Base-by-base conservation (phyloP, 1,140 invertebrate genomes). In the Aphidius gifuensis region DNA sequence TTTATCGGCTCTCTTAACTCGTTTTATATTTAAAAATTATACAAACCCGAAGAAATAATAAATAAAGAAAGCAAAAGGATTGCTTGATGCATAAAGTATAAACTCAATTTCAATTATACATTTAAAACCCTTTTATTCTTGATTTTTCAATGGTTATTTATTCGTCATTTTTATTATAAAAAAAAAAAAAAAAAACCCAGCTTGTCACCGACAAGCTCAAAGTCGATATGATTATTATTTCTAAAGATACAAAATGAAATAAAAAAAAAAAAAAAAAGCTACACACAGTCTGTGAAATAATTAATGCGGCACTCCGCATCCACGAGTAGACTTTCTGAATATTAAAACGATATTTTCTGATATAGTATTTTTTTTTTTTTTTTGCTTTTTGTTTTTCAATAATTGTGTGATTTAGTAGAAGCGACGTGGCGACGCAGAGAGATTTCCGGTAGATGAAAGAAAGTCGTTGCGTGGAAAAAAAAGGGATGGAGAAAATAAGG, bases 381-480 rank as follows among this genome's bases (percentile, higher is more conserved):
- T 23, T 23, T 23, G 23, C 3, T 23, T 23, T 23, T 23, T 23
- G 23, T 23, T 40, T 38, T 9, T 73, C 74, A 71, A 79, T 80
- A 79, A 80, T 80, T 73, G 76, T 70, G 72, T 73, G 74, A 79
- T 79, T 76, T 78, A 78, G 59, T 66, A 72, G 68, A 79, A 76
- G 70, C 65, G 61, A 68, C 16, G 53, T 44, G 43, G 23, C 23
- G n/a, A 55, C 11, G 40, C 42, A 57, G 45, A 38, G n/a, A 62
- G 21, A 50, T 43, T 45, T 21, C 40, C 39, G 39, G 53, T 55
- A 32, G 38, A 49, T 47, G 45, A 43, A 50, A 50, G 43, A 42
- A 61, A 61, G 49, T 61, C 32, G 43, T 46, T 23, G 11, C 23
- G n/a, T 45, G 21, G 43, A 42, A 43, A 44, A 32, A 39, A 69